Base-by-base conservation (phyloP, 92 coral and sea anemone species). In the Epizoanthus ramosus region DNA sequence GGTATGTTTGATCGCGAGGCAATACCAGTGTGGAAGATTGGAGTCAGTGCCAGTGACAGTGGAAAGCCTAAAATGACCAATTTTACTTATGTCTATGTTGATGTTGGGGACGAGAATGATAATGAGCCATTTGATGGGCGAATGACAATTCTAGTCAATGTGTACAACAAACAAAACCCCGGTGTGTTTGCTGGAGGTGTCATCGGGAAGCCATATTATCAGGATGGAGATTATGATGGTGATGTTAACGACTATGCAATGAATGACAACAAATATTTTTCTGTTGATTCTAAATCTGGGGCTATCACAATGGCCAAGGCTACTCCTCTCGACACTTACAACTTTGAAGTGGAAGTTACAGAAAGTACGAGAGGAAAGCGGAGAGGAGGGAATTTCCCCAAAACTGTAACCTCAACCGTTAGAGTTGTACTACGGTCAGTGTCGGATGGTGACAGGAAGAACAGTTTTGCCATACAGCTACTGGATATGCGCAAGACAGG, bases 131-230 rank as follows among this genome's bases (percentile, higher is more conserved):
- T 82, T 43, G 94, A 93, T 61, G 98, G 96, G 8, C 10, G 52
- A 2, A 57, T 92, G 91, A 79, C 57, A 54, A 86, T 95, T 43
- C 85, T 95, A 43, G 89, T 95, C n/a, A 93, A 91, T 81, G 95
- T 97, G 5, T 89, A 87, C 60, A 84, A 92, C 63, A 41, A 61
- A 43, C 14, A 77, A 61, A 77, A 77, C 41, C 82, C 82, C 4
- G 98, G 92, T 9, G 72, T 63, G 33, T 97, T 97, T 88, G 79
- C 80, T 2, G 94, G 98, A 19, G 99, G 99, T n/a, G 56, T 79
- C 19, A 88, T 97, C 31, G 99, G 94, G 0, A 92, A 89, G 74
- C 88, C 99, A 3, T 97, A 97, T 71, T 97, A 94, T 75, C 59
- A 63, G 66, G 99, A 97, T 58, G 58, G 64, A 8, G 99, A 97